Evolutionary conservation across 2,113 vertebrate species (phyloP).

Genomic region (Sylvia atricapilla): DNA sequence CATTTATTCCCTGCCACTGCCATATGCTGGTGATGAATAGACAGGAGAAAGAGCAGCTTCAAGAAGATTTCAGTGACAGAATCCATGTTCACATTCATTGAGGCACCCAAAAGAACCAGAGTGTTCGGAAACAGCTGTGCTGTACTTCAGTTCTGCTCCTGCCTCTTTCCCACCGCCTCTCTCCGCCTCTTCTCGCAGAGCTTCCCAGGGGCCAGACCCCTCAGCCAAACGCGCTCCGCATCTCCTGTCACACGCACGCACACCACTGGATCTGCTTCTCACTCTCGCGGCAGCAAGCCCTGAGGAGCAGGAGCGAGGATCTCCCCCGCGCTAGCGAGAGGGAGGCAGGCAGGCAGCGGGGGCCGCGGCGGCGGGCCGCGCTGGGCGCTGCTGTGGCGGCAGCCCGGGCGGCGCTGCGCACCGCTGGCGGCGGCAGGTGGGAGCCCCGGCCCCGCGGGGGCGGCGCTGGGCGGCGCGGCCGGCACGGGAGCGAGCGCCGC

Average conservation of each 20-base stretch:
- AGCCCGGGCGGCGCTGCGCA: neutral
- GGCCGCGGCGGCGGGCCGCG: neutral
- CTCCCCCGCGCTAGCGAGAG: neutral
- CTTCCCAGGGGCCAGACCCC: constrained; percentile 14
- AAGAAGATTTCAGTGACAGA: constrained; percentile 66
- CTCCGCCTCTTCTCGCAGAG: neutral
- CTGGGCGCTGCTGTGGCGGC: neutral
- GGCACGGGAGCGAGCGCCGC: too few species aligned
- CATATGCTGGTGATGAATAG: constrained; percentile 15
- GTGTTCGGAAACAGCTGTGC: constrained; percentile 37
- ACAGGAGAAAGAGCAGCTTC: constrained; percentile 66
- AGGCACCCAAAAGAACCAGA: constrained; percentile 47
- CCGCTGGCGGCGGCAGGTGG: constrained; percentile 66
- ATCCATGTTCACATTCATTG: constrained; percentile 71
- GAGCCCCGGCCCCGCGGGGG: constrained; percentile 11
- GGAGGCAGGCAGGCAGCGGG: neutral
- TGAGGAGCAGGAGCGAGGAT: neutral
- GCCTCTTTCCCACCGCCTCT: neutral
- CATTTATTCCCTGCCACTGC: constrained; percentile 66
- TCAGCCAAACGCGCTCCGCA: constrained; percentile 45
- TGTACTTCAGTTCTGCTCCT: constrained; percentile 25
- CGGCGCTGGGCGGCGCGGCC: neutral
- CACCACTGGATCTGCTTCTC: constrained; percentile 24
- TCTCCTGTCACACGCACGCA: neutral
- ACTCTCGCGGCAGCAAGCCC: constrained; percentile 6